A percentile compares a stretch with the other conserved stretches of the same genome.
Evolutionary conservation across 2,888 invertebrate species (phyloP).

Genomic region (Erebia palarica): DNA sequence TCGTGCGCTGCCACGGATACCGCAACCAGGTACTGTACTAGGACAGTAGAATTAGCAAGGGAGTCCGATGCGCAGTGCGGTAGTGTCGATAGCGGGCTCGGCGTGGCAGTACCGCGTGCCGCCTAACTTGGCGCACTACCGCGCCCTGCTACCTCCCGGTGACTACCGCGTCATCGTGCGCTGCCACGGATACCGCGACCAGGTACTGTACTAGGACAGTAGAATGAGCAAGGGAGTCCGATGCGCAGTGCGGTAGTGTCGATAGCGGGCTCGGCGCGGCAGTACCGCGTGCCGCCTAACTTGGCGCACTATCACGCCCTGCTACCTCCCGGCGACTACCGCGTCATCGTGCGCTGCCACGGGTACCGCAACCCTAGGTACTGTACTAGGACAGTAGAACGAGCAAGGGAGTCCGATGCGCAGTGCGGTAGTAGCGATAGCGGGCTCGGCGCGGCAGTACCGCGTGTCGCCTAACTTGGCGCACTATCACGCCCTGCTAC

Average conservation of each 20-base stretch:
- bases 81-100: constrained; percentile 84
- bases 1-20: constrained; percentile 84
- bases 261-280: constrained; percentile 82
- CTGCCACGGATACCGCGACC: constrained; percentile 83
- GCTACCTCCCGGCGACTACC: constrained; percentile 86
- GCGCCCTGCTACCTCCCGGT: constrained; percentile 87
- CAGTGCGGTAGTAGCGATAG: constrained; percentile 87
- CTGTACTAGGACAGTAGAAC: constrained; percentile 62
- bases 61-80: constrained; percentile 87
- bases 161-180: constrained; percentile 84
- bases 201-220: constrained; percentile 48
- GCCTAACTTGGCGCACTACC: constrained; percentile 87
- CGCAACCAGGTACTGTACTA: constrained; percentile 62
- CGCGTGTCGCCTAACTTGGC: constrained; percentile 87
- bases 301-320: constrained; percentile 88
- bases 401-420: constrained; percentile 84
- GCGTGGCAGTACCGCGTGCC: constrained; percentile 84
- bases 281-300: constrained; percentile 85
- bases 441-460: constrained; percentile 80
- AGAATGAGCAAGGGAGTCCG: constrained; percentile 84
- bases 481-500: constrained; percentile 87
- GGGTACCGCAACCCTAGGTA: constrained; percentile 82
- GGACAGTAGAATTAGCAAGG: constrained; percentile 78
- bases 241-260: constrained; percentile 87
- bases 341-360: constrained; percentile 83